Conservation (phyloP, 1,140 invertebrate genomes). For the Formica selysi region DNA sequence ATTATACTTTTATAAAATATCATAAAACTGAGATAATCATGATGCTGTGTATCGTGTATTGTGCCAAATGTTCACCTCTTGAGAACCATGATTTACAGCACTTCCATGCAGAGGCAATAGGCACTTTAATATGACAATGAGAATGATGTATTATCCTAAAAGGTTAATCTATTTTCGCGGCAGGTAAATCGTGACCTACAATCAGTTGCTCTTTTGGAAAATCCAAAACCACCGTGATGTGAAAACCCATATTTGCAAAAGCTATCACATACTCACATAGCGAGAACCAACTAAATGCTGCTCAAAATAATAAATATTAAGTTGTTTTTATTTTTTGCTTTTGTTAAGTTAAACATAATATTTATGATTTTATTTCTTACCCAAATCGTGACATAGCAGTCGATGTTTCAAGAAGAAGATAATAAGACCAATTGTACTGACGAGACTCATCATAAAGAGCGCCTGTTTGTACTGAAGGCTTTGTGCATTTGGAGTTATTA, state of each 20-base stretch:
- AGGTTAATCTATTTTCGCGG: conserved; percentile 83
- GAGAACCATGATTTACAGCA: conserved; percentile 66
- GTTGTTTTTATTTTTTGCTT: not conserved
- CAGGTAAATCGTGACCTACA: conserved; percentile 88
- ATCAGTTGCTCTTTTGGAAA: conserved; percentile 93
- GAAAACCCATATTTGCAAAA: conserved; percentile 96
- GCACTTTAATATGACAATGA: conserved; percentile 80
- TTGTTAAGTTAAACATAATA: conserved; percentile 26
- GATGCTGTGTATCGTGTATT: conserved; percentile 11
- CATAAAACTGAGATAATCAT: conserved; percentile 51
- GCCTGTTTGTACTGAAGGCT: conserved; percentile 90
- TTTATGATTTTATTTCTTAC: conserved; percentile 87
- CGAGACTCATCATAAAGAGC: conserved; percentile 91
- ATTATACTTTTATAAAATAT: conserved; percentile 34
- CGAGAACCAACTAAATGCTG: conserved; percentile 97
- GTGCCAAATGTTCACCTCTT: conserved; percentile 49
- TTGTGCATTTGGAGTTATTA: conserved; percentile 85
- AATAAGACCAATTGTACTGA: conserved; percentile 93
- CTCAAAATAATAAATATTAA: conserved; percentile 77
- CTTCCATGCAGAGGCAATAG: conserved; percentile 80
- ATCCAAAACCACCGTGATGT: conserved; percentile 94
- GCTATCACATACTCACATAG: conserved; percentile 96
- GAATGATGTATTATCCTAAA: conserved; percentile 75
- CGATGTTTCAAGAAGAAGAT: conserved; percentile 96
- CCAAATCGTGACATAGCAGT: conserved; percentile 94